Percentiles rank a stretch among this genome's conserved stretches.
Evolutionary conservation across 2,888 invertebrate species (phyloP).

Genomic region (Epicampocera succincta): DNA sequence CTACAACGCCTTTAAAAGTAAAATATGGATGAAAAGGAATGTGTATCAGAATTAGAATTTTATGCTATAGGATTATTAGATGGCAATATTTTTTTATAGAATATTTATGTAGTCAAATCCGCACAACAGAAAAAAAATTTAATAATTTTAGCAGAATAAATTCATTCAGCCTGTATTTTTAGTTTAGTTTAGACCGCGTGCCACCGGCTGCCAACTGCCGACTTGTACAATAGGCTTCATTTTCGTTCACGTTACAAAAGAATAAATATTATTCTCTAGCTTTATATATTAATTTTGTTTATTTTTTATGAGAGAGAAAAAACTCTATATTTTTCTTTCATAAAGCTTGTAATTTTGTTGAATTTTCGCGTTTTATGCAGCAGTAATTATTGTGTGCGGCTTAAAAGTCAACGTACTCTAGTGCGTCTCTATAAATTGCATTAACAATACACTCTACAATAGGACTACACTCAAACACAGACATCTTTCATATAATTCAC

Average conservation of each 20-base stretch:
- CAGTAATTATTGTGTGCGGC: slow-evolving; percentile 50
- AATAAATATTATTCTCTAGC: slow-evolving; percentile 43
- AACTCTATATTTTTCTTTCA: slow-evolving; percentile 48
- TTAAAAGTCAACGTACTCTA: slow-evolving; percentile 67
- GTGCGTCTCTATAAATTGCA: slow-evolving; percentile 67
- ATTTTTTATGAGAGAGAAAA: slow-evolving; percentile 16
- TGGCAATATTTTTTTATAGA: no score
- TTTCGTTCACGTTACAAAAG: slow-evolving; percentile 52
- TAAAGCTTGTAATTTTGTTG: slow-evolving; percentile 62
- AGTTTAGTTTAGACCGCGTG: not conserved
- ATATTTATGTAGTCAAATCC: no score
- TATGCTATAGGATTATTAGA: no score
- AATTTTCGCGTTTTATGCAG: slow-evolving; percentile 63
- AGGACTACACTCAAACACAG: slow-evolving; percentile 43
- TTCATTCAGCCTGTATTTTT: no score
- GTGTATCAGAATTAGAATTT: no score
- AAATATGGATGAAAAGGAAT: no score
- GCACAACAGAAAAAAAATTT: no score
- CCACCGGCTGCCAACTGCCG: slow-evolving; percentile 12
- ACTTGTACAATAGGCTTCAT: slow-evolving; percentile 46
- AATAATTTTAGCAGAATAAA: no score
- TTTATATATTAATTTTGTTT: slow-evolving; percentile 29
- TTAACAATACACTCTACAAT: slow-evolving; percentile 58
- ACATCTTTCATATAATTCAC: not conserved
- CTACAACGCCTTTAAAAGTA: no score